Evolutionary conservation across 2,113 vertebrate species (phyloP).

Genomic region (Recurvirostra avosetta): DNA sequence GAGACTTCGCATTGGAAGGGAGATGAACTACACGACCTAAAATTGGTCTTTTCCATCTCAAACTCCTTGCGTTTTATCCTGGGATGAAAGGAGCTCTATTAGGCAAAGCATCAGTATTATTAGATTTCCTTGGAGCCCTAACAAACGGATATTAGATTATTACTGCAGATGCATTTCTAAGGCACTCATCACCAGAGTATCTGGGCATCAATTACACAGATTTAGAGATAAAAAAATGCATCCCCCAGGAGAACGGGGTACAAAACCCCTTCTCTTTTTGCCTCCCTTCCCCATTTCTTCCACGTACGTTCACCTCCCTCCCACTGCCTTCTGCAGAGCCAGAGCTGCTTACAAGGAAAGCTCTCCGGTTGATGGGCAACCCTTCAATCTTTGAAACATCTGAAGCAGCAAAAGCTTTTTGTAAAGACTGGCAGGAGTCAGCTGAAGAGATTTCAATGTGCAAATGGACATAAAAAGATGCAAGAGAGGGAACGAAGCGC

Average conservation of each 20-base stretch:
- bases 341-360: constrained; percentile 32
- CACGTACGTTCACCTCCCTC: background rate
- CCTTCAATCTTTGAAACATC: constrained; percentile 54
- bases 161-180: constrained; percentile 65
- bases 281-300: background rate
- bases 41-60: constrained; percentile 47
- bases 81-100: constrained; percentile 71
- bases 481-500: background rate
- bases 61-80: constrained; percentile 56
- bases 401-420: constrained; percentile 54
- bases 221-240: constrained; percentile 47
- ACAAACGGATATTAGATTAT: constrained; percentile 71
- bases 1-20: background rate
- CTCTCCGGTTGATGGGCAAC: background rate
- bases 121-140: constrained; percentile 69
- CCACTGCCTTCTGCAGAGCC: background rate
- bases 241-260: constrained; percentile 20
- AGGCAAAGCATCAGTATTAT: constrained; percentile 64
- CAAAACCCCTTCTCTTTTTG: constrained; percentile 11
- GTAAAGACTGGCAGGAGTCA: constrained; percentile 50
- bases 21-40: constrained; percentile 32
- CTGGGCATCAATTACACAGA: constrained; percentile 66
- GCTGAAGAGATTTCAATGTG: constrained; percentile 62
- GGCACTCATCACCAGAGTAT: constrained; percentile 60
- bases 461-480: constrained; percentile 65